Evolutionary conservation across 2,888 invertebrate species (phyloP).

Genomic region (Scelioninae gen. 2): DNA sequence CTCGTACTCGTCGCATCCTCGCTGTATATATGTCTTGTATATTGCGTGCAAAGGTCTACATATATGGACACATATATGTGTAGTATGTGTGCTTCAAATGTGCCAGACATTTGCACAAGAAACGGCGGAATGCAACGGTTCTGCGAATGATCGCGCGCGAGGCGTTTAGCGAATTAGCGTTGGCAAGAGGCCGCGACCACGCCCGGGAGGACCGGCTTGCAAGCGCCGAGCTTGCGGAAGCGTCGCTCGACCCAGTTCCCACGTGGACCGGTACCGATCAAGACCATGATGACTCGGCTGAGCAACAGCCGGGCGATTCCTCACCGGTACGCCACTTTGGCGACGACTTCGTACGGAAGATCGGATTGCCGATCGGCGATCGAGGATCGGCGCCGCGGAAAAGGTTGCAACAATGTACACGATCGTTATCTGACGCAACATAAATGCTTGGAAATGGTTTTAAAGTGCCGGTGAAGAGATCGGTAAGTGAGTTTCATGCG

Average conservation of each 20-base stretch:
- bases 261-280: slow-evolving; percentile 50
- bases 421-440: too few relatives aligned
- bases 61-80: too few relatives aligned
- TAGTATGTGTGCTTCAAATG: too few relatives aligned
- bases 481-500: too few relatives aligned
- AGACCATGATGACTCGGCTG: slow-evolving; percentile 63
- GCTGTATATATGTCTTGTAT: neutral
- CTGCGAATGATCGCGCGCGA: neutral
- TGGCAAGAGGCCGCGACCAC: slow-evolving; percentile 48
- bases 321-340: neutral
- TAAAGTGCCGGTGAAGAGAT: too few relatives aligned
- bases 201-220: slow-evolving; percentile 41
- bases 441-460: too few relatives aligned
- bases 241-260: slow-evolving; percentile 62
- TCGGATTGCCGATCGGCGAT: slow-evolving; percentile 1
- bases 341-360: slow-evolving; percentile 14
- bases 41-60: too few relatives aligned
- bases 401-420: too few relatives aligned
- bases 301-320: slow-evolving; percentile 16
- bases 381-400: slow-evolving; percentile 10
- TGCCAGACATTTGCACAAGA: slow-evolving; percentile 17
- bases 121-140: slow-evolving; percentile 17
- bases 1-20: too few relatives aligned
- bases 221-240: slow-evolving; percentile 50
- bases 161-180: slow-evolving; percentile 38